A percentile compares a stretch with the other conserved stretches of the same genome.
These are phyloP conservation scores for Scaptomyza graminum DNA, from an alignment of 1,140 invertebrate genomes.

Conservation along the genomic window DNA sequence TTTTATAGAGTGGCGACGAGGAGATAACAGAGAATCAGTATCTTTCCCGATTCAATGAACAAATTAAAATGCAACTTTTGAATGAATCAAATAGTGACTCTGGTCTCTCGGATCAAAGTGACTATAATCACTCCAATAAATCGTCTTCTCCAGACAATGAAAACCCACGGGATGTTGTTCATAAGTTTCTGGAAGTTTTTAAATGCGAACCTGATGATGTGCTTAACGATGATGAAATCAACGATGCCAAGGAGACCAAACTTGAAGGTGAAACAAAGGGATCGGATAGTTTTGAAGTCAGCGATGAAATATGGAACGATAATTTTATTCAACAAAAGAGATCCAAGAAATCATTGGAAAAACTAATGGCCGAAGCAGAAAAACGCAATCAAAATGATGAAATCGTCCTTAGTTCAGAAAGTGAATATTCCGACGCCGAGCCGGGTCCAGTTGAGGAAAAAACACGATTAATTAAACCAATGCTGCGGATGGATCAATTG, in stretches of 20 bases:
- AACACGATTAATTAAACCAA: slow-evolving; percentile 65
- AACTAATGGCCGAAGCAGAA: slow-evolving; percentile 40
- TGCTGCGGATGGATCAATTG: slow-evolving; percentile 75
- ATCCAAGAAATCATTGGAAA: slow-evolving; percentile 56
- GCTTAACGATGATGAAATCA: slow-evolving; percentile 21
- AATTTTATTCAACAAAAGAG: slow-evolving; percentile 25
- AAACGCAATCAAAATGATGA: slow-evolving; percentile 62
- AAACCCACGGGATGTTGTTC: slow-evolving; percentile 45
- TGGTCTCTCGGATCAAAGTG: slow-evolving; percentile 56
- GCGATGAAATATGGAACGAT: slow-evolving; percentile 49
- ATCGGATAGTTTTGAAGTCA: slow-evolving; percentile 25
- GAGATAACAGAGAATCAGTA: slow-evolving; percentile 68
- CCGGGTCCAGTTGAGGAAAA: slow-evolving; percentile 51
- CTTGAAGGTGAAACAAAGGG: slow-evolving; percentile 36
- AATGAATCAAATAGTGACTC: slow-evolving; percentile 69
- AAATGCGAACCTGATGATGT: slow-evolving; percentile 37
- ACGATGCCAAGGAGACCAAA: slow-evolving; percentile 29
- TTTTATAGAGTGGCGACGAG: slow-evolving; percentile 62
- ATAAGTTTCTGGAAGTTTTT: slow-evolving; percentile 69
- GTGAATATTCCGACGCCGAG: slow-evolving; percentile 63
- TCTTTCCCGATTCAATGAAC: slow-evolving; percentile 63
- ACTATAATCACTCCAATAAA: slow-evolving; percentile 51
- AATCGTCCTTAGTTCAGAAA: slow-evolving; percentile 78
- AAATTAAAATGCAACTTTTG: slow-evolving; percentile 70
- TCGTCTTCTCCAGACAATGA: slow-evolving; percentile 38